These are phyloP conservation scores for Arothron firmamentum DNA, from an alignment of 2,113 vertebrate species.

Conservation along the genomic window DNA sequence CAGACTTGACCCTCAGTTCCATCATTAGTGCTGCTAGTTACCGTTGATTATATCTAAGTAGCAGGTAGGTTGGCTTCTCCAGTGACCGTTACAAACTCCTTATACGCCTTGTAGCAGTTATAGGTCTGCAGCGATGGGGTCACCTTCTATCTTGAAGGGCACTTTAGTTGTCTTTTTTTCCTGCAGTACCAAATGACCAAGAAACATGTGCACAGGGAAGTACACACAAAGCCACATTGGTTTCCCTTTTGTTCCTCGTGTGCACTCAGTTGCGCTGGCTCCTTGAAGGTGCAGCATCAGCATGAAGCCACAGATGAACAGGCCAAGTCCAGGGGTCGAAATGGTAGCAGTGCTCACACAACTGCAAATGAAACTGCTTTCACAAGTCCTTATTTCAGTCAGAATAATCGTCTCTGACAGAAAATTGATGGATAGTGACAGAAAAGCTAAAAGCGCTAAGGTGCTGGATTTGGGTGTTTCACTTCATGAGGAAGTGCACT, in stretches of 20 bases:
- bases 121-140: conserved; percentile 8
- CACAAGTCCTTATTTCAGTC: too few relatives aligned
- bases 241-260: too few relatives aligned
- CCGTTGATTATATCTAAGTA: conserved; percentile 12
- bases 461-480: conserved; percentile 1
- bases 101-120: conserved; percentile 16
- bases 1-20: conserved; percentile 5
- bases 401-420: too few relatives aligned
- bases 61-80: conserved; percentile 3
- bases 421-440: too few relatives aligned
- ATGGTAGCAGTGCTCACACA: neutral
- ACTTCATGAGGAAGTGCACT: conserved; percentile 5
- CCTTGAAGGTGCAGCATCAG: too few relatives aligned
- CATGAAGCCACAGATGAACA: too few relatives aligned
- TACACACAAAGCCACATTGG: neutral
- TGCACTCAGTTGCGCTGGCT: too few relatives aligned
- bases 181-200: too few relatives aligned
- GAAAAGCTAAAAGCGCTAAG: conserved; percentile 4
- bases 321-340: neutral
- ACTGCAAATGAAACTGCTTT: too few relatives aligned
- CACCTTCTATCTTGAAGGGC: conserved; percentile 4
- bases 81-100: neutral
- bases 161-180: conserved; percentile 5
- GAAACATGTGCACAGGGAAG: neutral
- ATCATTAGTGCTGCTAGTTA: conserved; percentile 8